Evolutionary conservation across 2,888 invertebrate genomes (phyloP).

Genomic region (Selenia dentaria): DNA sequence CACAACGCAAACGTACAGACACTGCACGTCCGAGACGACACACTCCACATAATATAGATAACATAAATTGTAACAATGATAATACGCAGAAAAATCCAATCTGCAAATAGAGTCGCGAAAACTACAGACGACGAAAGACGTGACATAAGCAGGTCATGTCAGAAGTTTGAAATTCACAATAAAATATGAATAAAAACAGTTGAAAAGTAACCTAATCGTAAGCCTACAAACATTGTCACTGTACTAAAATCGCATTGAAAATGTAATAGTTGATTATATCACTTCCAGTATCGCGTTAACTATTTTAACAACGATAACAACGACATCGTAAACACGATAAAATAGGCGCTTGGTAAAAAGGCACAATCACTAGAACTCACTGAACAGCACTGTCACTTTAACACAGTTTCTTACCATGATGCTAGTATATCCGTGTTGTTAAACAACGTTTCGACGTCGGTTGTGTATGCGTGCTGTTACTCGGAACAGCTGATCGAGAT

Average conservation of each 20-base stretch:
- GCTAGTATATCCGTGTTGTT: constrained; percentile 48
- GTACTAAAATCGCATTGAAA: constrained; percentile 5
- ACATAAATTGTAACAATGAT: background rate
- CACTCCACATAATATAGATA: constrained; percentile 2
- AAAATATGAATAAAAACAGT: too few species aligned
- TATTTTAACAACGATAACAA: constrained; percentile 25
- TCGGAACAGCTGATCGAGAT: constrained; percentile 72
- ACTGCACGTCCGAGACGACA: constrained; percentile 27
- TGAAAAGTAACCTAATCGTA: constrained; percentile 1
- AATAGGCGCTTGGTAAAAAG: constrained; percentile 46
- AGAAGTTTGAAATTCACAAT: too few species aligned
- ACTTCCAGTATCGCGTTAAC: constrained; percentile 14
- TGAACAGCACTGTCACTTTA: constrained; percentile 57
- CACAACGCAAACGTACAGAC: constrained; percentile 51
- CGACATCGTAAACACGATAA: constrained; percentile 30
- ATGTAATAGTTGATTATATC: constrained; percentile 18
- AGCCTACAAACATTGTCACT: constrained; percentile 1
- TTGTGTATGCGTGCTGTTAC: constrained; percentile 44
- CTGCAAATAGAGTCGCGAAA: constrained; percentile 20
- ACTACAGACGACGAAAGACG: too few species aligned
- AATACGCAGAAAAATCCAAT: constrained; percentile 1
- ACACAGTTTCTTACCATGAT: constrained; percentile 76
- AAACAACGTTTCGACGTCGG: constrained; percentile 48
- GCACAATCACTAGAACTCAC: constrained; percentile 58
- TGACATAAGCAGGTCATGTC: too few species aligned